phyloP scores from a whole-genome alignment of 1,140 invertebrate species.

The Trichonephila clavipes region DNA sequence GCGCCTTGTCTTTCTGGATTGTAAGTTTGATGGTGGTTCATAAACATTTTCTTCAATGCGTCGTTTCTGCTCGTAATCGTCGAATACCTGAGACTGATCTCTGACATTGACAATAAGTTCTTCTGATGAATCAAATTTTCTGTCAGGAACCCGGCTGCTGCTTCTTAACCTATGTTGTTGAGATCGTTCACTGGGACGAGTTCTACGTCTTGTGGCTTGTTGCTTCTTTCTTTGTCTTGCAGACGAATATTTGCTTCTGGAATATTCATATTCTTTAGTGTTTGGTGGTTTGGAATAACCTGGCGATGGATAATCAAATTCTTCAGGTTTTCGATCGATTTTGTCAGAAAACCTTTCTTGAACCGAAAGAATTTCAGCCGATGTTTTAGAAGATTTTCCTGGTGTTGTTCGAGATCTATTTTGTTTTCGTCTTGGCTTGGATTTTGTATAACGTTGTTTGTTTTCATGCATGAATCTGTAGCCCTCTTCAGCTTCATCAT shows the following conservation, averaged over 20 bases:
- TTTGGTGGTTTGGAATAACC: neutral
- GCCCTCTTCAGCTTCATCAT: neutral
- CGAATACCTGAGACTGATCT: neutral
- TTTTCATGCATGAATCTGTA: neutral
- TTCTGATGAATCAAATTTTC: conserved; percentile 42
- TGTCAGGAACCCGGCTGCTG: too few species aligned
- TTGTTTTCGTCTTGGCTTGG: conserved; percentile 5
- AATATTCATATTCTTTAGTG: neutral
- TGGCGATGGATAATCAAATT: neutral
- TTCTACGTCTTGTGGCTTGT: neutral
- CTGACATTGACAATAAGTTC: neutral
- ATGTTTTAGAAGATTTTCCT: neutral
- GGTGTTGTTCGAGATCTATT: neutral
- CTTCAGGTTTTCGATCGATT: neutral
- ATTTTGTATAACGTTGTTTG: conserved; percentile 3
- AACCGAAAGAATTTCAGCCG: neutral
- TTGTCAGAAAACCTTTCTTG: neutral
- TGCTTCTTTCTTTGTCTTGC: neutral
- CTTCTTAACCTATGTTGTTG: neutral
- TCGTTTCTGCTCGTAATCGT: neutral
- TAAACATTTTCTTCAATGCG: conserved; percentile 19
- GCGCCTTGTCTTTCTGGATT: neutral
- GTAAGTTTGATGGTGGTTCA: neutral
- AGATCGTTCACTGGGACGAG: neutral
- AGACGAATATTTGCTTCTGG: neutral